Conservation (phyloP, 2,113 vertebrate genomes). For the Elaphurus davidianus region DNA sequence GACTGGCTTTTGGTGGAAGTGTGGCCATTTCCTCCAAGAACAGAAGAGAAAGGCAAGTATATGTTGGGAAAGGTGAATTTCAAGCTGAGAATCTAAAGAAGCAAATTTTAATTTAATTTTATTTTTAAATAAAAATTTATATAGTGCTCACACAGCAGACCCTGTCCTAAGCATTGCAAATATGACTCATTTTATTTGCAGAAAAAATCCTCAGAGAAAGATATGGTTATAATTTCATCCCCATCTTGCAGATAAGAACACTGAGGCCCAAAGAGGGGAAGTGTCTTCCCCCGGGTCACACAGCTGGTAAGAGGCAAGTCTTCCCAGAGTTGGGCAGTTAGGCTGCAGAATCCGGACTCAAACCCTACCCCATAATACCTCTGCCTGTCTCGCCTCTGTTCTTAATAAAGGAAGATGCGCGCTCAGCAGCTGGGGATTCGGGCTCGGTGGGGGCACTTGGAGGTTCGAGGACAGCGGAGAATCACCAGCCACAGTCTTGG, state of each 20-base stretch:
- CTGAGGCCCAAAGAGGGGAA: not conserved
- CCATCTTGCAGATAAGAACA: not conserved
- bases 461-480: not conserved
- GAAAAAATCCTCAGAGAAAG: not conserved
- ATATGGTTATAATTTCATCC: not conserved
- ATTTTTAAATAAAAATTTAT: not conserved
- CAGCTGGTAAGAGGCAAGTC: not conserved
- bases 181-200: not conserved
- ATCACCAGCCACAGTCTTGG: not conserved
- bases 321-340: not conserved
- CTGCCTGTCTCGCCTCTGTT: not conserved
- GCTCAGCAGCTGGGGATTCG: accelerated
- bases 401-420: not conserved
- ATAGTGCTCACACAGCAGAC: not conserved
- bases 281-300: not conserved
- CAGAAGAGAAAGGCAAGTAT: not conserved
- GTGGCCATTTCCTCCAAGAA: not conserved
- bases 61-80: not conserved
- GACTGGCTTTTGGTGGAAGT: not conserved
- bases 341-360: not conserved
- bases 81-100: not conserved
- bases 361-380: too few species aligned
- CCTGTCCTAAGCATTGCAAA: not conserved
- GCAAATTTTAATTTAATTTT: not conserved
- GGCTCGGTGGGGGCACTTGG: too few species aligned